Conservation (phyloP, 2,797 vertebrate genomes). For the Gymnothorax reevesii region DNA sequence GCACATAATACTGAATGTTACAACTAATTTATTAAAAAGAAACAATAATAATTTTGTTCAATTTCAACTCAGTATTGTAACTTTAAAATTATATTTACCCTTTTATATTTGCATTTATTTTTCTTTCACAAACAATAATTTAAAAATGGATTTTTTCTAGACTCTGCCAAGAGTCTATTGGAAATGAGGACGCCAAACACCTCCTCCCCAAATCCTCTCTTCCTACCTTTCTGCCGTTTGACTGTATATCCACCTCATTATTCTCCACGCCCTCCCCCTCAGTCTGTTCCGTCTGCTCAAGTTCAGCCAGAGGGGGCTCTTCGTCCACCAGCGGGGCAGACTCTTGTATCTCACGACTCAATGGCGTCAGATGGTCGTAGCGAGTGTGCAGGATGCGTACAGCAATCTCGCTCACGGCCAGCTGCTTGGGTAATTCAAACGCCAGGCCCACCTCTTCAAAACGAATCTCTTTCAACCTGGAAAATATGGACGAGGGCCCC, state of each 20-base stretch:
- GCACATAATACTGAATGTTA: neutral
- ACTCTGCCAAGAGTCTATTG: neutral
- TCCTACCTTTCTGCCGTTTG: constrained; percentile 55
- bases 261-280: constrained; percentile 18
- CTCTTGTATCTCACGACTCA: constrained; percentile 45
- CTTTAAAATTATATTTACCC: neutral
- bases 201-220: neutral
- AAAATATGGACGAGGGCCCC: constrained; percentile 33
- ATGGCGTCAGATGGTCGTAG: constrained; percentile 83
- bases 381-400: constrained; percentile 80
- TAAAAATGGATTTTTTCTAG: neutral
- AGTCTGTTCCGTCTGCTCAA: neutral
- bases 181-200: neutral
- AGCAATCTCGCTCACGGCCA: constrained; percentile 73
- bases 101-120: neutral
- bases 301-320: neutral
- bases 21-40: neutral
- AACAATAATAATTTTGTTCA: neutral
- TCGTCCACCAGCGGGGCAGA: constrained; percentile 45
- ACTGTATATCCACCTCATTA: constrained; percentile 50
- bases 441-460: constrained; percentile 70
- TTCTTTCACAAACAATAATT: neutral
- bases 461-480: constrained; percentile 74
- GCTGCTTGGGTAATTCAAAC: constrained; percentile 80
- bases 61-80: neutral